phyloP scores from a whole-genome alignment of 2,888 invertebrate species.

The Dicyrtomina minuta region DNA sequence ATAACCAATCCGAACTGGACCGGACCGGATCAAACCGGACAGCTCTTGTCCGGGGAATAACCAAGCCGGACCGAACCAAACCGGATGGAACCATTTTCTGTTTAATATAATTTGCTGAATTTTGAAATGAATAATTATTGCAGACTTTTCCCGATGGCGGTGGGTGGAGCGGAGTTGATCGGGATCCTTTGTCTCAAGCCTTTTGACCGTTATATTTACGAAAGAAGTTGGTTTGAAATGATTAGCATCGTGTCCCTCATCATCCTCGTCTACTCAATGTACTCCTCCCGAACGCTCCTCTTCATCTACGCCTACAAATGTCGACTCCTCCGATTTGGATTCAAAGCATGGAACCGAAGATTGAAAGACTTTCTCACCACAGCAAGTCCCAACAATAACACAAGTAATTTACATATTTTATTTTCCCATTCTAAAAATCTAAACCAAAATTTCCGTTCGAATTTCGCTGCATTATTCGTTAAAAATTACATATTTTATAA shows the following conservation, averaged over 20 bases:
- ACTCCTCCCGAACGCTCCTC: conserved; percentile 42
- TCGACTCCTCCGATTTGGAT: conserved; percentile 41
- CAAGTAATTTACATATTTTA: background rate
- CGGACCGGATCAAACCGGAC: too few species aligned
- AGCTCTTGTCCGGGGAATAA: too few species aligned
- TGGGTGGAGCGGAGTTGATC: conserved; percentile 42
- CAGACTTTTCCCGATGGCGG: conserved; percentile 31
- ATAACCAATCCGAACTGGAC: too few species aligned
- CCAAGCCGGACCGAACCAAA: too few species aligned
- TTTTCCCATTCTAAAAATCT: too few species aligned
- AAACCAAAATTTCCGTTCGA: too few species aligned
- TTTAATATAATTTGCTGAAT: background rate
- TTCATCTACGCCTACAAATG: conserved; percentile 48
- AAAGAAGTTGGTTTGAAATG: conserved; percentile 19
- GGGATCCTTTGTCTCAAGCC: conserved; percentile 39
- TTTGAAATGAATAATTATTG: conserved; percentile 2
- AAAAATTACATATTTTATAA: too few species aligned
- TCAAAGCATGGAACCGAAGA: conserved; percentile 44
- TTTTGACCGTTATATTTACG: conserved; percentile 16
- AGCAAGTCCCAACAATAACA: too few species aligned
- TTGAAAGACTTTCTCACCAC: conserved; percentile 31
- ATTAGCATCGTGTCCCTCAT: conserved; percentile 18
- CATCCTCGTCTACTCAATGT: conserved; percentile 45
- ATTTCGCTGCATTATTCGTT: too few species aligned
- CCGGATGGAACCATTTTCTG: too few species aligned